Base-by-base conservation (phyloP, 2,113 vertebrate species). In the Sitta europaea region DNA sequence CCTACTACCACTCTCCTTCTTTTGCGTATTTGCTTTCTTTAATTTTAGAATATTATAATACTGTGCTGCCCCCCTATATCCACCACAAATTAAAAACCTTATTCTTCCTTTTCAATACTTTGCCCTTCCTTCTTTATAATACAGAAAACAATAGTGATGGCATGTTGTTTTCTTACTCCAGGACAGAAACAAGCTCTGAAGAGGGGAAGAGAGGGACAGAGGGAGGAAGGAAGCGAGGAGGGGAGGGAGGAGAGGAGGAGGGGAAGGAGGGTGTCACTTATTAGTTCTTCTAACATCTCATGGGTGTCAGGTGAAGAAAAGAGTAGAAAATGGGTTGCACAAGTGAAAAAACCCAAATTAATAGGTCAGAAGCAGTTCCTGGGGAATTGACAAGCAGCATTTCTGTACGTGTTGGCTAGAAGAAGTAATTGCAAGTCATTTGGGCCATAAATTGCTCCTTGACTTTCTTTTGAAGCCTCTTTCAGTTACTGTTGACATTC, bases 401-500 rank as follows among this genome's bases (percentile, higher is more conserved):
- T 45, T 76, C 59, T 62, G 42, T 36, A 71, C n/a, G 6, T 40
- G 55, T 71, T 76, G 63, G 45, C 67, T 91, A 83, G 36, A 18
- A 92, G 72, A 91, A 83, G 70, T 67, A 74, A 92, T 86, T 86
- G 73, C 38, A 84, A 77, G 65, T n/a, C 31, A 84, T 91, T 77
- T 89, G 48, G 63, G 29, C 43, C 65, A 43, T 87, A 94, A 87
- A 94, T 93, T 81, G 48, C 22, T 91, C 57, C 57, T 92, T 91
- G 80, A 84, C 84, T 91, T 85, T 79, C 73, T 87, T 92, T 87
- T 81, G 65, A 87, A 89, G 31, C 31, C 87, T 47, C 85, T 81
- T 92, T 67, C 61, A 81, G 65, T 47, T 87, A 47, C 67, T 87
- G 61, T 78, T 95, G 92, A 84, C 78, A 94, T 93, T 88, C 28